Percentiles rank a stretch among this genome's conserved stretches.
Evolutionary conservation across 2,888 invertebrate genomes (phyloP).

Genomic region (Drosophila gaucha): DNA sequence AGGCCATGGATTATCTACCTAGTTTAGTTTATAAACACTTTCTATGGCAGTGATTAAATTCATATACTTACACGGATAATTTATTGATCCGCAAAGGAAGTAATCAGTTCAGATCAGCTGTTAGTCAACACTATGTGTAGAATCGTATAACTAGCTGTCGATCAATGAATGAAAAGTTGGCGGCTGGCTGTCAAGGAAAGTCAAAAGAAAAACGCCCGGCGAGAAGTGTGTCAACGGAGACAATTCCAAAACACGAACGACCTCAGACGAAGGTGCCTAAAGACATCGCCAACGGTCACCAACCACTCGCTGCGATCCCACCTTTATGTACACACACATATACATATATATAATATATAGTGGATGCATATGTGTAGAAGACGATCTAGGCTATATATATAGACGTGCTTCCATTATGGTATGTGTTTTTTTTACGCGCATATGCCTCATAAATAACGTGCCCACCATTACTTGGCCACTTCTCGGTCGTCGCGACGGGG

Average conservation of each 20-base stretch:
- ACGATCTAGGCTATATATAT: conserved; percentile 34
- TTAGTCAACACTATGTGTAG: not conserved
- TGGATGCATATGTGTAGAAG: conserved; percentile 3
- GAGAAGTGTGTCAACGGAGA: conserved; percentile 61
- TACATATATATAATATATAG: conserved; percentile 5
- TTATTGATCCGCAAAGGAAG: conserved; percentile 6
- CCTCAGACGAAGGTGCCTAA: conserved; percentile 38
- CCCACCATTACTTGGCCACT: conserved; percentile 72
- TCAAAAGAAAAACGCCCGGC: conserved; percentile 7
- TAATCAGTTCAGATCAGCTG: not conserved
- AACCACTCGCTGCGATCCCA: conserved; percentile 39
- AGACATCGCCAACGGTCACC: conserved; percentile 18
- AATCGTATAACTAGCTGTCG: not conserved
- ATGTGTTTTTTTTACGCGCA: conserved; percentile 70
- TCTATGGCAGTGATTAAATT: not conserved
- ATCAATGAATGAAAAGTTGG: conserved; percentile 34
- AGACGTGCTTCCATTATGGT: conserved; percentile 65
- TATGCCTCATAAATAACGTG: conserved; percentile 74
- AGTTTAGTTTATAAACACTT: not conserved
- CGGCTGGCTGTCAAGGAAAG: conserved; percentile 24
- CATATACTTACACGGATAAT: not conserved
- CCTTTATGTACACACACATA: not conserved
- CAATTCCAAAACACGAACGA: conserved; percentile 42
- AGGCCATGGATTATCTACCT: too few relatives aligned
- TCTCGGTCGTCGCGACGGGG: conserved; percentile 19